Evolutionary conservation across 2,888 invertebrate species (phyloP).

Genomic region (Octodonta nipae): DNA sequence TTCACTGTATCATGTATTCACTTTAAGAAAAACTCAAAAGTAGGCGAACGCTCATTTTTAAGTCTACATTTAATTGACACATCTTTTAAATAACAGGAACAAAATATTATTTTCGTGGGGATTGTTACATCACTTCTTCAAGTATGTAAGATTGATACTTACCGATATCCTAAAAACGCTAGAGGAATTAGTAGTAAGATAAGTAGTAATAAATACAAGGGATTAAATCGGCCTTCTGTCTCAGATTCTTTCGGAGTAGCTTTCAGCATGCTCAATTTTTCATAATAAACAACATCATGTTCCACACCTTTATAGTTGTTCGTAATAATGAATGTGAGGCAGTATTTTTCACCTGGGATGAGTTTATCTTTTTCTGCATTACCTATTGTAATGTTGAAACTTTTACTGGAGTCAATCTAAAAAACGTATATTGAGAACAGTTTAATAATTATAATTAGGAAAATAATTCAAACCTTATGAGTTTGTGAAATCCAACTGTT

Average conservation of each 20-base stretch:
- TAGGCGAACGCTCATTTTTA: too few relatives aligned
- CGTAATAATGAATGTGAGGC: slow-evolving; percentile 27
- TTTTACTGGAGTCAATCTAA: neutral
- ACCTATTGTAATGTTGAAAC: slow-evolving; percentile 20
- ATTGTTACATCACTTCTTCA: too few relatives aligned
- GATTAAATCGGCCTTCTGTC: slow-evolving; percentile 12
- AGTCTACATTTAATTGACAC: too few relatives aligned
- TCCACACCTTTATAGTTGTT: slow-evolving; percentile 24
- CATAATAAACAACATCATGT: slow-evolving; percentile 28
- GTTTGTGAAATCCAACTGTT: slow-evolving; percentile 27
- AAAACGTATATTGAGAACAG: neutral
- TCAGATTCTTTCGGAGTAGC: slow-evolving; percentile 5
- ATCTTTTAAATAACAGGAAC: too few relatives aligned
- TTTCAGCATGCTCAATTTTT: slow-evolving; percentile 18
- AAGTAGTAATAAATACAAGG: slow-evolving; percentile 20
- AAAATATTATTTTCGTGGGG: too few relatives aligned
- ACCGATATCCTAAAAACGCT: slow-evolving; percentile 21
- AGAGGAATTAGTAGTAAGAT: slow-evolving; percentile 21
- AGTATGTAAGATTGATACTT: too few relatives aligned
- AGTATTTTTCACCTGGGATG: slow-evolving; percentile 25
- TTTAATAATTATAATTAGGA: neutral
- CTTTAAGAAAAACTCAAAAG: too few relatives aligned
- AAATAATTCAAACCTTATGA: slow-evolving; percentile 18
- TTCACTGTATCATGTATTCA: too few relatives aligned
- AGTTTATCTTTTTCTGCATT: slow-evolving; percentile 17